phyloP scores from a whole-genome alignment of 2,797 vertebrate species.

The Gadopsis bispinosus region DNA sequence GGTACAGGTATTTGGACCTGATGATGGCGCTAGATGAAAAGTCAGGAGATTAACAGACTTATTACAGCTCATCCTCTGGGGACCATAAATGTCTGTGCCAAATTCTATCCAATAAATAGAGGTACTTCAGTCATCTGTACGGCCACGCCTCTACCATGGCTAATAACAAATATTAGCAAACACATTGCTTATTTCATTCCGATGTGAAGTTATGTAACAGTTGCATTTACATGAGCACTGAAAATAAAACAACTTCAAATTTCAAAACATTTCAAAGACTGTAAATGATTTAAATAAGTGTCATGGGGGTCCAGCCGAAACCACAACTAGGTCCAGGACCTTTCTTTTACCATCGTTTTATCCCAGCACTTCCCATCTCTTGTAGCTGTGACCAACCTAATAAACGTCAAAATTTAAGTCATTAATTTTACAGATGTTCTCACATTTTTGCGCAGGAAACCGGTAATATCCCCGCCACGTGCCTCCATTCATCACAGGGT shows the following conservation, averaged over 20 bases:
- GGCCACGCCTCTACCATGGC: not conserved
- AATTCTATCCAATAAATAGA: not conserved
- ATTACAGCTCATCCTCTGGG: not conserved
- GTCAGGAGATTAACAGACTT: not conserved
- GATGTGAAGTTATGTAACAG: no score
- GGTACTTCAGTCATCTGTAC: not conserved
- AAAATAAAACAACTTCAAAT: not conserved
- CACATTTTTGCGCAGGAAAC: not conserved
- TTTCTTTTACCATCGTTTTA: not conserved
- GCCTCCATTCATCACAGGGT: constrained; percentile 20
- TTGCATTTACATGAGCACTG: not conserved
- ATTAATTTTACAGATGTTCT: constrained; percentile 7
- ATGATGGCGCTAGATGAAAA: not conserved
- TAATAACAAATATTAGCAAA: not conserved
- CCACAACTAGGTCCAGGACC: not conserved
- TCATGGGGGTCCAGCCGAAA: not conserved
- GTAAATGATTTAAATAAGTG: no score
- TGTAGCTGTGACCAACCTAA: not conserved
- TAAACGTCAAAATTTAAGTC: not conserved
- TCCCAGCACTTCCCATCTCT: not conserved
- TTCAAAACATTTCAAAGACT: no score
- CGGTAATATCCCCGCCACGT: not conserved
- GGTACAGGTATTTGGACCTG: not conserved
- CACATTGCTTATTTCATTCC: not conserved
- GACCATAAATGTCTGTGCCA: not conserved